Evolutionary conservation across 2,797 vertebrate species (phyloP).

Genomic region (Toxotes lorentzi): DNA sequence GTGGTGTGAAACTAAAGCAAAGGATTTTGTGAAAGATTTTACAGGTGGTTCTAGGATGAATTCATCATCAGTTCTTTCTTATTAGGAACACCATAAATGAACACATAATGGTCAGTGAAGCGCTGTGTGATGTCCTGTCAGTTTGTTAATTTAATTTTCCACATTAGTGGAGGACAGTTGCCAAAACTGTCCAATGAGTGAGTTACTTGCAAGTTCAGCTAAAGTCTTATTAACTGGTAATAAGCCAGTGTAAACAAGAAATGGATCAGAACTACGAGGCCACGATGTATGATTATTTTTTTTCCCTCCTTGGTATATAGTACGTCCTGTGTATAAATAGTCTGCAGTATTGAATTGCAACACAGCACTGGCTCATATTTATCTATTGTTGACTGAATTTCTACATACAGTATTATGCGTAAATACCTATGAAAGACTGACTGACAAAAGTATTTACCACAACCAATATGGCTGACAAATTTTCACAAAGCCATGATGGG

Average conservation of each 20-base stretch:
- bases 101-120: slow-evolving; percentile 1
- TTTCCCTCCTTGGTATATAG: too few relatives aligned
- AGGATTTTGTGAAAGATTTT: too few relatives aligned
- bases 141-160: too few relatives aligned
- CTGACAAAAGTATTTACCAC: not conserved
- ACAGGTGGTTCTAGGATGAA: too few relatives aligned
- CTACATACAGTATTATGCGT: not conserved
- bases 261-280: too few relatives aligned
- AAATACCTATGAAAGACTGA: not conserved
- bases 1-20: too few relatives aligned
- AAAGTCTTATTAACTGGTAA: not conserved
- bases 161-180: too few relatives aligned
- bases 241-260: too few relatives aligned
- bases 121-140: not conserved
- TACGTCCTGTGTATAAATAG: not conserved
- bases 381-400: not conserved
- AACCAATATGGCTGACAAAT: not conserved
- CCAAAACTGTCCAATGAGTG: not conserved
- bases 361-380: not conserved
- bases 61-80: too few relatives aligned
- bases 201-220: not conserved
- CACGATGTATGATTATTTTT: too few relatives aligned
- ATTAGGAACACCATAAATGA: not conserved
- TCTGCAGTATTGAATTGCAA: not conserved
- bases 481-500: not conserved